These are phyloP conservation scores for Synodontis membranacea DNA, from an alignment of 2,113 vertebrate genomes.

Conservation along the genomic window DNA sequence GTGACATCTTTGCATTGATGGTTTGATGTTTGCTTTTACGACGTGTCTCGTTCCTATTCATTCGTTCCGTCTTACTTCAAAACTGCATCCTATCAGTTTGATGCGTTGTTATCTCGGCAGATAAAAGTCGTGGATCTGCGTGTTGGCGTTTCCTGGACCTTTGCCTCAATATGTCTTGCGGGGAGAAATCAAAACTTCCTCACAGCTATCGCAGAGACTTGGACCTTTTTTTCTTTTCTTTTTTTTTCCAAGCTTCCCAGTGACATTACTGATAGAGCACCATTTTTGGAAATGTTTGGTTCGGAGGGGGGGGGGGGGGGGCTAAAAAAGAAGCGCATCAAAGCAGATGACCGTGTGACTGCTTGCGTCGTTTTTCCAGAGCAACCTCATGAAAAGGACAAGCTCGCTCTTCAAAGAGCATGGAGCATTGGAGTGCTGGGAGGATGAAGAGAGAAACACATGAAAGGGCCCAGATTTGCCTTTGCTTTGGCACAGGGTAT, in stretches of 20 bases:
- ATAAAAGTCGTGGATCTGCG: background rate
- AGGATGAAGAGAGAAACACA: slow-evolving; percentile 51
- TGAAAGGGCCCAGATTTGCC: slow-evolving; percentile 47
- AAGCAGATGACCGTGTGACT: slow-evolving; percentile 35
- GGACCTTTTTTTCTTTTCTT: background rate
- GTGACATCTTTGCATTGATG: background rate
- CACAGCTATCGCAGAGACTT: background rate
- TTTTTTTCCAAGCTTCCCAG: background rate
- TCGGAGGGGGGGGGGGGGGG: background rate
- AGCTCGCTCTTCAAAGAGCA: slow-evolving; percentile 48
- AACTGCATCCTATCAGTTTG: background rate
- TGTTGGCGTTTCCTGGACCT: background rate
- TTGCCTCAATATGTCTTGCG: background rate
- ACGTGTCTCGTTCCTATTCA: background rate
- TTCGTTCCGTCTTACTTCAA: background rate
- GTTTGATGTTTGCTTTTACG: background rate
- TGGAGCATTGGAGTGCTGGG: background rate
- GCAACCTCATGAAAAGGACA: slow-evolving; percentile 47
- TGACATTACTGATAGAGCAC: slow-evolving; percentile 4
- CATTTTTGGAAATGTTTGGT: background rate
- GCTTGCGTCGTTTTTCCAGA: slow-evolving; percentile 5
- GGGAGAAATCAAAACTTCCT: background rate
- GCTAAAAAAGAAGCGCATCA: slow-evolving; percentile 25
- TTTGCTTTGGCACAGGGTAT: background rate
- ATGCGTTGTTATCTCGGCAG: background rate